These are phyloP conservation scores for Darevskia mixta DNA, from an alignment of 2,797 vertebrate species.

Conservation along the genomic window DNA sequence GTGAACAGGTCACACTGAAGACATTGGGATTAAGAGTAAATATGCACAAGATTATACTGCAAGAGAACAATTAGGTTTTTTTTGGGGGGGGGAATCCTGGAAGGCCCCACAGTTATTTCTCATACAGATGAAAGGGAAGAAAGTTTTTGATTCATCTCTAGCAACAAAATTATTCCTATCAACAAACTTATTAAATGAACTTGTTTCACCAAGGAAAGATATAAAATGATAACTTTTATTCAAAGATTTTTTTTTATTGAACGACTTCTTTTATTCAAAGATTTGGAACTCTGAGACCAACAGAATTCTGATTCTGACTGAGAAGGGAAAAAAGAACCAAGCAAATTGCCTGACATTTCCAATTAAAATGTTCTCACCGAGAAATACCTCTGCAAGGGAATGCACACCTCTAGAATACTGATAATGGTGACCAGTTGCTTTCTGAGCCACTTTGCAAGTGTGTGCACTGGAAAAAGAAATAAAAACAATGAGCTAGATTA, in stretches of 20 bases:
- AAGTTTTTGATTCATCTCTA: slow-evolving; percentile 7
- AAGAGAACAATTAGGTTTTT: slow-evolving; percentile 23
- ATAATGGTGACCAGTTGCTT: too few relatives aligned
- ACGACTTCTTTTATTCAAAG: not conserved
- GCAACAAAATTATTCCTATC: slow-evolving; percentile 21
- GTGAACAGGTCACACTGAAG: not conserved
- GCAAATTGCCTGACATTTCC: not conserved
- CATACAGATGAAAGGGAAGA: slow-evolving; percentile 33
- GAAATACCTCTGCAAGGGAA: slow-evolving; percentile 18
- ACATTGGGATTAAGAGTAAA: not conserved
- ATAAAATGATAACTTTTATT: not conserved
- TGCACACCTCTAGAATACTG: not conserved
- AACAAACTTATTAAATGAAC: too few relatives aligned
- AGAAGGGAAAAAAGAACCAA: not conserved
- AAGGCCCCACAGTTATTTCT: slow-evolving; percentile 52
- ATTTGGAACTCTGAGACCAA: not conserved
- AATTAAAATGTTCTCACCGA: slow-evolving; percentile 27
- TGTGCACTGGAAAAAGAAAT: too few relatives aligned
- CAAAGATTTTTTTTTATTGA: too few relatives aligned
- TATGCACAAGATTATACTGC: not conserved
- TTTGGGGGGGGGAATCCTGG: slow-evolving; percentile 32
- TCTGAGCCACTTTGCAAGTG: too few relatives aligned
- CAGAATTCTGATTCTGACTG: not conserved
- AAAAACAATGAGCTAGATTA: too few relatives aligned
- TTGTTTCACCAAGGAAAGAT: not conserved